phyloP scores from a whole-genome alignment of 2,888 invertebrate genomes.

The Oithona nana region DNA sequence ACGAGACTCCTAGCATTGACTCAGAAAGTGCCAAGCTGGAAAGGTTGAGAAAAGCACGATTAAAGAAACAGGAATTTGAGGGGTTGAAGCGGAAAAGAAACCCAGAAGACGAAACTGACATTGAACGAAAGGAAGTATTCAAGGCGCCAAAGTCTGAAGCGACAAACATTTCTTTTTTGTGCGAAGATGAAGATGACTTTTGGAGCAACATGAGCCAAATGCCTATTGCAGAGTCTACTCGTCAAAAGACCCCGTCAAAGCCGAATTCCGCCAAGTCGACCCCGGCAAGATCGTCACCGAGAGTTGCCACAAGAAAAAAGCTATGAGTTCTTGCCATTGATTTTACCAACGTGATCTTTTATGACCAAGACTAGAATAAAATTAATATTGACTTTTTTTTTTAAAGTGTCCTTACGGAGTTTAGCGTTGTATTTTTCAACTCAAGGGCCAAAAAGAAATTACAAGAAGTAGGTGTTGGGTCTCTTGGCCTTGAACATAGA shows the following conservation, averaged over 20 bases:
- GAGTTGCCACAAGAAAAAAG: too few relatives aligned
- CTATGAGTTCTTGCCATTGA: too few relatives aligned
- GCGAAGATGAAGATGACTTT: slow-evolving; percentile 10
- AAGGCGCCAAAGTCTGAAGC: neutral
- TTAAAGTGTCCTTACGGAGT: too few relatives aligned
- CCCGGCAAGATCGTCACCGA: too few relatives aligned
- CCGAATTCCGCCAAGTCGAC: too few relatives aligned
- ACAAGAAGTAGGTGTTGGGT: slow-evolving; percentile 57
- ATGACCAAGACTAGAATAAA: too few relatives aligned
- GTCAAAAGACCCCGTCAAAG: too few relatives aligned
- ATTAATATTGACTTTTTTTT: too few relatives aligned
- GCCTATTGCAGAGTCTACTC: too few relatives aligned
- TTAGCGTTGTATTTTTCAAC: neutral
- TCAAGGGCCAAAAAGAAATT: slow-evolving; percentile 23
- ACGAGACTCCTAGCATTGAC: neutral
- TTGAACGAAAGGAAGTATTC: neutral
- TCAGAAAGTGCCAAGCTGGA: neutral
- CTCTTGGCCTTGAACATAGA: slow-evolving; percentile 63
- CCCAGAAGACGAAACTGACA: neutral
- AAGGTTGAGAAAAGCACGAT: slow-evolving; percentile 2
- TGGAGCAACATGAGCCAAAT: slow-evolving; percentile 10
- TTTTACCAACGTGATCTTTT: too few relatives aligned
- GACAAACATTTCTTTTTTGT: neutral
- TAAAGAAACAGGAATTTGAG: slow-evolving; percentile 12
- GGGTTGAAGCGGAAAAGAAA: neutral